These are phyloP conservation scores for Fringilla coelebs DNA, from an alignment of 2,797 vertebrate genomes.

Conservation along the genomic window DNA sequence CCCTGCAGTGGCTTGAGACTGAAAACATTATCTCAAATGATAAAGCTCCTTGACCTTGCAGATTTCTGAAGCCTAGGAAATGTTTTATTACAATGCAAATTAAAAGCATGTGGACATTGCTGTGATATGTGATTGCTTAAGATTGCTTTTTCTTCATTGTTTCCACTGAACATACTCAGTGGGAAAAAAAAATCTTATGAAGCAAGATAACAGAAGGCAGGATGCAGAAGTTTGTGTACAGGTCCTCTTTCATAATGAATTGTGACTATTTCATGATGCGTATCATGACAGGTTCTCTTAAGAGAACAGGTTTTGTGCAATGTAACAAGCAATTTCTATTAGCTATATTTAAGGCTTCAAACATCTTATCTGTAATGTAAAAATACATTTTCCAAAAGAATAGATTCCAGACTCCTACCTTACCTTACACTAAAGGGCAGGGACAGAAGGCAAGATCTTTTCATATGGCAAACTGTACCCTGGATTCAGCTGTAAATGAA, in stretches of 20 bases:
- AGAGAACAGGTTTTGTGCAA: background rate
- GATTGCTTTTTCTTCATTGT: slow-evolving; percentile 22
- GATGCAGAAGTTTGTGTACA: background rate
- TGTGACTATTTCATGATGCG: background rate
- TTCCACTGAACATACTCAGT: slow-evolving; percentile 17
- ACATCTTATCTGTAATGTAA: background rate
- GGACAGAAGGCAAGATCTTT: background rate
- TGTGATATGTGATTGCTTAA: slow-evolving; percentile 22
- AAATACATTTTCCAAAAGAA: background rate
- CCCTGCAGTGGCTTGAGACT: slow-evolving; percentile 6
- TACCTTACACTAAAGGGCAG: background rate
- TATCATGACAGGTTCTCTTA: background rate
- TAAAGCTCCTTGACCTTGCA: slow-evolving; percentile 16
- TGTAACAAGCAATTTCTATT: background rate
- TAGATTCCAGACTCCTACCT: background rate
- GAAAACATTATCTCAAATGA: slow-evolving; percentile 38
- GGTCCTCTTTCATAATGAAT: background rate
- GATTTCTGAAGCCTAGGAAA: slow-evolving; percentile 30
- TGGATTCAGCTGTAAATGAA: background rate
- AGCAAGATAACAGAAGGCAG: background rate
- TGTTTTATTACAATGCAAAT: slow-evolving; percentile 25
- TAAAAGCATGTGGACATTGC: background rate
- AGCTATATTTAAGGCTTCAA: background rate
- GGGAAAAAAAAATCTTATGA: background rate
- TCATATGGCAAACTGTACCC: background rate